Evolutionary conservation across 2,888 invertebrate species (phyloP).

Genomic region (Mystacides longicornis): DNA sequence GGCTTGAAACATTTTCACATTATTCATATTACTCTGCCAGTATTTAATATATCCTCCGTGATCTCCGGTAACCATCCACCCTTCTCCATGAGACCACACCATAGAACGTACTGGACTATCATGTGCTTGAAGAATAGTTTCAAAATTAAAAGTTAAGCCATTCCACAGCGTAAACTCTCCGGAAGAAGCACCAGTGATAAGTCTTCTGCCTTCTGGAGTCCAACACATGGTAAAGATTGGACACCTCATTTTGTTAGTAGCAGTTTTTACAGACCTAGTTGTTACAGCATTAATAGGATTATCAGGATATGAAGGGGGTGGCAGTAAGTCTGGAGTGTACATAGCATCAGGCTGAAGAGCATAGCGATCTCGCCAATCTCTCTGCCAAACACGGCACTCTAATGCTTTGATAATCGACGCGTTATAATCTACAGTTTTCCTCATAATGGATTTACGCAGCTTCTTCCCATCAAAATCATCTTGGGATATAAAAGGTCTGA

Average conservation of each 20-base stretch:
- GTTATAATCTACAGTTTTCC: slow-evolving; percentile 98
- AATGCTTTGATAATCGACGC: slow-evolving; percentile 86
- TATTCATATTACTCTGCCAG: slow-evolving; percentile 99
- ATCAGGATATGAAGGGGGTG: slow-evolving; percentile 89
- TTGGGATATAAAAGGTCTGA: slow-evolving; percentile 51
- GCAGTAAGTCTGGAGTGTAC: slow-evolving; percentile 88
- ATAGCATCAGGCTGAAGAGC: slow-evolving; percentile 92
- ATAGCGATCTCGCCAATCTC: slow-evolving; percentile 82
- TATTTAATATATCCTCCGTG: slow-evolving; percentile 98
- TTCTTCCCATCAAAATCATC: slow-evolving; percentile 95
- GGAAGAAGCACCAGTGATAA: slow-evolving; percentile 97
- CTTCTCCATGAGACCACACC: slow-evolving; percentile 99
- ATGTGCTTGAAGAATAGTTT: slow-evolving; percentile 99
- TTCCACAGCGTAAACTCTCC: slow-evolving; percentile 99
- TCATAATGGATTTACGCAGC: slow-evolving; percentile 90
- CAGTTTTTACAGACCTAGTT: slow-evolving; percentile 94
- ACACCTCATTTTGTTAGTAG: slow-evolving; percentile 99
- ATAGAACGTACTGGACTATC: slow-evolving; percentile 98
- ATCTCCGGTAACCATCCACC: slow-evolving; percentile 99
- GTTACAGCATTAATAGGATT: slow-evolving; percentile 96
- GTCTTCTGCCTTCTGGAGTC: slow-evolving; percentile 97
- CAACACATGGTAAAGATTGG: slow-evolving; percentile 98
- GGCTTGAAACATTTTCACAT: slow-evolving; percentile 99
- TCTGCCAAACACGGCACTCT: slow-evolving; percentile 92
- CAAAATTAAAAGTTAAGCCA: slow-evolving; percentile 99